Percentiles rank a stretch among this genome's conserved stretches.
These are phyloP conservation scores for Pachyseris speciosa DNA, from an alignment of 64 coral and sea anemone species.

Conservation along the genomic window DNA sequence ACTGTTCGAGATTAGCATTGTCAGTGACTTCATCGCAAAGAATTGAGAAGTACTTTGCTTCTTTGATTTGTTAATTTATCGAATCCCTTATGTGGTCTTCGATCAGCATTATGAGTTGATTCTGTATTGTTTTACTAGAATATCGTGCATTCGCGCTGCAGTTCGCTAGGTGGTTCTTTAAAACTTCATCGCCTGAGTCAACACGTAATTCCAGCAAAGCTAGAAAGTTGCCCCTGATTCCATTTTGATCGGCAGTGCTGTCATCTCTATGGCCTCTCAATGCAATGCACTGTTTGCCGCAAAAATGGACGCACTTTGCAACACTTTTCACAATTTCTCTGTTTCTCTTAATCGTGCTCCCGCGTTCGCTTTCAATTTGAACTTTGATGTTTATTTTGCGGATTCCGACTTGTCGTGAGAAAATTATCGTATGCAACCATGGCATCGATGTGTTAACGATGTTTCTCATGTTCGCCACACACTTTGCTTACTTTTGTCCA, in stretches of 20 bases:
- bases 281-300: no score
- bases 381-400: conserved; percentile 49
- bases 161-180: no score
- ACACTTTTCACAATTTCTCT: conserved; percentile 57
- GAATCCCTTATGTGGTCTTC: conserved; percentile 18
- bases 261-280: no score
- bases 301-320: no score
- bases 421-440: conserved; percentile 27
- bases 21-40: conserved; percentile 66
- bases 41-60: conserved; percentile 59
- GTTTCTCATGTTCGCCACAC: conserved; percentile 56
- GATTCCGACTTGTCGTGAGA: conserved; percentile 24
- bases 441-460: conserved; percentile 2
- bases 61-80: conserved; percentile 21
- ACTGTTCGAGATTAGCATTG: conserved; percentile 48
- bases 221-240: no score
- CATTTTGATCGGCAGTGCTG: no score
- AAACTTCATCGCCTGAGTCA: no score
- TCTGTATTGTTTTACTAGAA: conserved; percentile 41
- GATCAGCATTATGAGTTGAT: conserved; percentile 29
- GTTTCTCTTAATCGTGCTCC: conserved; percentile 49
- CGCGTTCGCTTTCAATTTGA: conserved; percentile 28
- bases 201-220: no score
- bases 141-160: no score
- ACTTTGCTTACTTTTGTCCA: conserved; percentile 40